phyloP scores from a whole-genome alignment of 2,888 invertebrate species.

The Eutolmus rufibarbis region DNA sequence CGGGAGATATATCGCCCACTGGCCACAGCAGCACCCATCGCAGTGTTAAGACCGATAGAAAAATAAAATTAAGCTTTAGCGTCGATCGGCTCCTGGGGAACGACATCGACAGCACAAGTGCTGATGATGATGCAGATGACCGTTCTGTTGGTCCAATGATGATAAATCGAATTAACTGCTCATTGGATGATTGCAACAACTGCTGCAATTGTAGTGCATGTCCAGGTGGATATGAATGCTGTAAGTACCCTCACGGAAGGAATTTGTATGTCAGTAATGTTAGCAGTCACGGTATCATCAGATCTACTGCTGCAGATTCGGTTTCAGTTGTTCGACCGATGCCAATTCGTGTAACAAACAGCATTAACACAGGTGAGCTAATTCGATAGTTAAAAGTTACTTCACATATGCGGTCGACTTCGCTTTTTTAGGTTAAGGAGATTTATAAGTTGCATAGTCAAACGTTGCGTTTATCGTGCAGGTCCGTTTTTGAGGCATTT shows the following conservation, averaged over 20 bases:
- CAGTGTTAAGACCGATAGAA: conserved; percentile 51
- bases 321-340: conserved; percentile 9
- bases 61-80: conserved; percentile 60
- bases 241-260: background rate
- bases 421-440: background rate
- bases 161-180: conserved; percentile 1
- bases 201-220: background rate
- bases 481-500: background rate
- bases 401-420: background rate
- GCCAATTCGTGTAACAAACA: conserved; percentile 13
- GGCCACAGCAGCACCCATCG: background rate
- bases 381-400: background rate
- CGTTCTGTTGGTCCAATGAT: background rate
- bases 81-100: conserved; percentile 58
- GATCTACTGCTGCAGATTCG: background rate
- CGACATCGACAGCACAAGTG: conserved; percentile 30
- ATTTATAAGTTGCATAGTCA: background rate
- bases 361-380: background rate
- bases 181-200: conserved; percentile 6
- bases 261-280: background rate
- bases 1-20: background rate
- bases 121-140: background rate
- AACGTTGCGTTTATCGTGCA: background rate
- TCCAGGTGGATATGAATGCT: conserved; percentile 1
- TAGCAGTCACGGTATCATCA: background rate